Evolutionary conservation across 2,113 vertebrate species (phyloP).

Genomic region (Pavo muticus): DNA sequence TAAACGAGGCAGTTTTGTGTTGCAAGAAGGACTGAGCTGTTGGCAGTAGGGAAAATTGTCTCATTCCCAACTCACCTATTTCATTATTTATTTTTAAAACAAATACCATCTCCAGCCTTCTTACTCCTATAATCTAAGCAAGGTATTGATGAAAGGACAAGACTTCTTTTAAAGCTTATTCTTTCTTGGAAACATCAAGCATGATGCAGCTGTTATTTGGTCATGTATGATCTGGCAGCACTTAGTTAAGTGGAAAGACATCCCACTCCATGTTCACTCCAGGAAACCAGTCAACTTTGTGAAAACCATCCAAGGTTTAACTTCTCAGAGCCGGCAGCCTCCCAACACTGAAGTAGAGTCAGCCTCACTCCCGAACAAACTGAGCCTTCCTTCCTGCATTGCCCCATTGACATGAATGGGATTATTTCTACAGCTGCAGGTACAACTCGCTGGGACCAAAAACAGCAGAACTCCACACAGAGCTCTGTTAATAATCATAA

Average conservation of each 20-base stretch:
- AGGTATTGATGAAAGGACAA: background rate
- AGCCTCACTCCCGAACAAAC: background rate
- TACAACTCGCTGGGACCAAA: background rate
- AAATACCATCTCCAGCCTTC: background rate
- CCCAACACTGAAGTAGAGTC: background rate
- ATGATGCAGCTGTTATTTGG: background rate
- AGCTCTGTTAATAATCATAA: background rate
- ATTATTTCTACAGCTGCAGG: background rate
- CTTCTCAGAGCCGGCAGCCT: background rate
- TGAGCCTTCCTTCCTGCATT: background rate
- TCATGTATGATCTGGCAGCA: background rate
- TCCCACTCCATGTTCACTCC: background rate
- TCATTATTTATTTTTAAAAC: background rate
- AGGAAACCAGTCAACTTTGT: background rate
- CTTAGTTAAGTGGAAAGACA: background rate
- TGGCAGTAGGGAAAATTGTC: background rate
- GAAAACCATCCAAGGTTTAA: background rate
- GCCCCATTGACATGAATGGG: background rate
- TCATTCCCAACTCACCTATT: background rate
- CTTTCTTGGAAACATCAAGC: background rate
- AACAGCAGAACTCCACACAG: background rate
- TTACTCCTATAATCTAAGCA: background rate
- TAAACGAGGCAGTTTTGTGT: background rate
- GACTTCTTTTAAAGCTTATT: background rate
- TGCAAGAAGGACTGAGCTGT: background rate